phyloP scores from a whole-genome alignment of 2,888 invertebrate species.

The Ceriagrion tenellum region DNA sequence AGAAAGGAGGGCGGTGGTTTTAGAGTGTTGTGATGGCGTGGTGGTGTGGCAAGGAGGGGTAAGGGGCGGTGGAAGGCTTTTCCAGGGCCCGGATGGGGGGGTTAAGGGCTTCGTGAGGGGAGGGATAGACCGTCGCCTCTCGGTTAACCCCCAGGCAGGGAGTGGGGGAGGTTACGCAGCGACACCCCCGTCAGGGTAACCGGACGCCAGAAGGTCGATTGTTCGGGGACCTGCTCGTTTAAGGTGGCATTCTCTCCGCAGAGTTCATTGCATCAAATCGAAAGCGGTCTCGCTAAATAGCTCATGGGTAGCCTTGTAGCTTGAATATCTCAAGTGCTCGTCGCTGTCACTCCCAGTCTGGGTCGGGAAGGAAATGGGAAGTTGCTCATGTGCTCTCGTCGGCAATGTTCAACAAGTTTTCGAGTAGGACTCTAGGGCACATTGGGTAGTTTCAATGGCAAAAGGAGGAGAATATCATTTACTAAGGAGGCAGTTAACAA shows the following conservation, averaged over 20 bases:
- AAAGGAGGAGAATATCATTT: no score
- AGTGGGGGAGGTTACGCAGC: neutral
- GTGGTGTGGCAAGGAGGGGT: neutral
- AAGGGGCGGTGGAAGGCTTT: neutral
- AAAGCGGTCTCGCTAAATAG: neutral
- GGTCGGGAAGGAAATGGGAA: no score
- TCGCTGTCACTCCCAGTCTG: no score
- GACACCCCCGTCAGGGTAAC: neutral
- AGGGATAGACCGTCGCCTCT: neutral
- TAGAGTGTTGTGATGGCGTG: neutral
- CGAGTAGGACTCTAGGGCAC: neutral
- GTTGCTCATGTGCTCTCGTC: neutral
- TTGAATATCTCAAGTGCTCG: neutral
- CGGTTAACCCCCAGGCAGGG: neutral
- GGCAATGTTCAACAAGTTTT: neutral
- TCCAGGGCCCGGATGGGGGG: neutral
- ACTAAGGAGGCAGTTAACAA: neutral
- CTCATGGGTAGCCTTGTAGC: neutral
- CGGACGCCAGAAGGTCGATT: slow-evolving; percentile 30
- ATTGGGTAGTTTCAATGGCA: no score
- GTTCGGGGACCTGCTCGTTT: neutral
- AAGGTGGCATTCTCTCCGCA: neutral
- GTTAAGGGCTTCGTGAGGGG: neutral
- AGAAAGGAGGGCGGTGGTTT: neutral
- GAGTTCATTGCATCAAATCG: neutral